These are phyloP conservation scores for Typhlomys cinereus DNA, from an alignment of 2,113 vertebrate species.

Conservation along the genomic window DNA sequence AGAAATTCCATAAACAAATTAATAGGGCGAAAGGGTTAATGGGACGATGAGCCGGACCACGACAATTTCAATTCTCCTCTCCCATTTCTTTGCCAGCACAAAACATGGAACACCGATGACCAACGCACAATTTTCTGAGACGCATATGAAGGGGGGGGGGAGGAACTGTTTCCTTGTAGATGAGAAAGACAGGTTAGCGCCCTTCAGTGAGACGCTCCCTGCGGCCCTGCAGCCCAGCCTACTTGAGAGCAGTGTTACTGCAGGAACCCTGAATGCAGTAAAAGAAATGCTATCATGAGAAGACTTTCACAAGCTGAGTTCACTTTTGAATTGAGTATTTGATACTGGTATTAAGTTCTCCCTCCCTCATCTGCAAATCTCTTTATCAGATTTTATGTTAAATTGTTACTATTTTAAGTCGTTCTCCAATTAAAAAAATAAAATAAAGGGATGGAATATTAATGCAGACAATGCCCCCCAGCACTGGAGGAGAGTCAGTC, in stretches of 20 bases:
- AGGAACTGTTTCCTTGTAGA: not conserved
- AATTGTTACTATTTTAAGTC: not conserved
- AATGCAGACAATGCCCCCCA: not conserved
- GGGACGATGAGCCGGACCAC: not conserved
- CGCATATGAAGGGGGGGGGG: not conserved
- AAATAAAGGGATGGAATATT: not conserved
- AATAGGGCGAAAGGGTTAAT: not conserved
- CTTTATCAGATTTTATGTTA: conserved; percentile 24
- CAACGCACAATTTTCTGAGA: not conserved
- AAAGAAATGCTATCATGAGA: not conserved
- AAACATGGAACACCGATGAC: not conserved
- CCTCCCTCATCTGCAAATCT: not conserved
- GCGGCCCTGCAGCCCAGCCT: not conserved
- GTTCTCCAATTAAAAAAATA: not conserved
- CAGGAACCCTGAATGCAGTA: not conserved
- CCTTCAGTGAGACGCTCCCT: not conserved
- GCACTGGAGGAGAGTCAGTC: not conserved
- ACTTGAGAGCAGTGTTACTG: not conserved
- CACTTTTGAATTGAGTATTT: conserved; percentile 16
- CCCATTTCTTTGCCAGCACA: not conserved
- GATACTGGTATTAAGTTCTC: not conserved
- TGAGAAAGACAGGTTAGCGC: conserved; percentile 29
- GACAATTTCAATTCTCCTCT: not conserved
- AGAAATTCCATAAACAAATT: too few relatives aligned
- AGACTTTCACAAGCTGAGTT: conserved; percentile 19